Percentiles rank a stretch among this genome's conserved stretches.
Evolutionary conservation across 2,113 vertebrate genomes (phyloP).

Genomic region (Excalfactoria chinensis): DNA sequence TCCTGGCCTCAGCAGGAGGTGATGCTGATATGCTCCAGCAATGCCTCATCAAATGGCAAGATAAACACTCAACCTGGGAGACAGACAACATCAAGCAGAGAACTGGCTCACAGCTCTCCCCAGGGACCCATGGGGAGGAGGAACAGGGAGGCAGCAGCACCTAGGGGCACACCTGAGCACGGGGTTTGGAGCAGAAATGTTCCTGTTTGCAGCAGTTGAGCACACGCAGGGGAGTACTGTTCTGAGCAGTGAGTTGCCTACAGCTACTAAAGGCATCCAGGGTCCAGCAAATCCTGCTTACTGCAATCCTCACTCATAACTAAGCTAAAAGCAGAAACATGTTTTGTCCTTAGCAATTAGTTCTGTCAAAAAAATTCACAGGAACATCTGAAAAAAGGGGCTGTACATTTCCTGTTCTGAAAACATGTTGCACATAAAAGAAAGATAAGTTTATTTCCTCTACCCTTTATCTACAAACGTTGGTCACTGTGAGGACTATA

Average conservation of each 20-base stretch:
- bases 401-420: not conserved
- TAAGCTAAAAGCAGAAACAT: not conserved
- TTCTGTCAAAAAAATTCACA: not conserved
- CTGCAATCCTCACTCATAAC: not conserved
- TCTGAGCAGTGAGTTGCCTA: not conserved
- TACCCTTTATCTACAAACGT: not conserved
- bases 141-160: not conserved
- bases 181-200: not conserved
- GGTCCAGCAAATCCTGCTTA: not conserved
- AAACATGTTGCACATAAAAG: not conserved
- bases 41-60: not conserved
- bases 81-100: slow-evolving; percentile 6
- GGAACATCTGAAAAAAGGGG: not conserved
- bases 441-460: not conserved
- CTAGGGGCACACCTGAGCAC: not conserved
- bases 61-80: not conserved
- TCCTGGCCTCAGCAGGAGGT: not conserved
- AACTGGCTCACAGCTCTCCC: not conserved
- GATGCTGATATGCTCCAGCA: not conserved
- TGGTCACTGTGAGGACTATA: not conserved
- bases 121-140: fast-evolving
- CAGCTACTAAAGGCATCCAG: not conserved
- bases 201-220: not conserved
- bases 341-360: not conserved
- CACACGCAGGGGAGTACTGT: not conserved